Conservation (phyloP, 2,113 vertebrate species). For the Pseudois nayaur region DNA sequence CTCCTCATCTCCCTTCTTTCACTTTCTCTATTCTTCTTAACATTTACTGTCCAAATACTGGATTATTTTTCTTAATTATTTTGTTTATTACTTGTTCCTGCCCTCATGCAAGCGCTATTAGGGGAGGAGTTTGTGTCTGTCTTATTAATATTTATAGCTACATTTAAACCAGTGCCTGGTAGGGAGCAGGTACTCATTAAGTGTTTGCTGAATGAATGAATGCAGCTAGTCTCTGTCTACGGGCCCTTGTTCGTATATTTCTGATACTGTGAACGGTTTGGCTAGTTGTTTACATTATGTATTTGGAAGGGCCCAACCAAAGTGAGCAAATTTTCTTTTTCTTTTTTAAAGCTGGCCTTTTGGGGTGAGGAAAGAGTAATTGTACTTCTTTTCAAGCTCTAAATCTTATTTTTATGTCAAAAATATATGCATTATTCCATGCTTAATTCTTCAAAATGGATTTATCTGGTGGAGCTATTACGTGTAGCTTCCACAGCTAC, state of each 20-base stretch:
- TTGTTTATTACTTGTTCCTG: background rate
- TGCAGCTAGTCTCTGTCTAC: background rate
- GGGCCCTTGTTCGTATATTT: background rate
- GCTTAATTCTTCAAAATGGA: conserved; percentile 6
- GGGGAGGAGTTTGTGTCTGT: background rate
- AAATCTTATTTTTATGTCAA: conserved; percentile 23
- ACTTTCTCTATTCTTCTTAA: background rate
- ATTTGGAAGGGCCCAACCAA: background rate
- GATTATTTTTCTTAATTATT: background rate
- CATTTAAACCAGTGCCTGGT: background rate
- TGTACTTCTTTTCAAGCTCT: conserved; percentile 14
- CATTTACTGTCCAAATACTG: background rate
- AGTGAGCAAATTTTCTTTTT: background rate
- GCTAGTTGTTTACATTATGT: background rate
- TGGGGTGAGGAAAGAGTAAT: background rate
- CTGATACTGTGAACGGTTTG: background rate
- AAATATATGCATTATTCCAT: background rate
- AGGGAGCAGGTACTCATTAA: background rate
- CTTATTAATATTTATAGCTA: background rate
- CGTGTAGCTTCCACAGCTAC: background rate
- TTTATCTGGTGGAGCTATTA: background rate
- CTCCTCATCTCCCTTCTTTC: background rate
- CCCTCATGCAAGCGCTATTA: background rate
- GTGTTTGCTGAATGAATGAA: background rate
- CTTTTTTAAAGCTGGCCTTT: background rate